These are phyloP conservation scores for Atta cephalotes DNA, from an alignment of 1,140 invertebrate genomes.

Conservation along the genomic window DNA sequence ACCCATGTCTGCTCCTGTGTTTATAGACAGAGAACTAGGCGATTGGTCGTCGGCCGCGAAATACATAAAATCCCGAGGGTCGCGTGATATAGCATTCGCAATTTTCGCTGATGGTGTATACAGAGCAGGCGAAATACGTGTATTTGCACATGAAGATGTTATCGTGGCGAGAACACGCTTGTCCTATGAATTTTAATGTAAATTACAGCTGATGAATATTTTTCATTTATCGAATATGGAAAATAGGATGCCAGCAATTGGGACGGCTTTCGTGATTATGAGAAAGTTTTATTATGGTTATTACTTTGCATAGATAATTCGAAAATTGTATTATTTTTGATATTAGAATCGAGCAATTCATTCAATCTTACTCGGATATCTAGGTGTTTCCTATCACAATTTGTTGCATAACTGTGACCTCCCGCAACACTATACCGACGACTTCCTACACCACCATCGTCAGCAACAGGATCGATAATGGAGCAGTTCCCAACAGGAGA, in stretches of 20 bases:
- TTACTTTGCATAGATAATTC: not conserved
- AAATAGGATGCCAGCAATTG: not conserved
- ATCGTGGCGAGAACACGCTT: conserved; percentile 32
- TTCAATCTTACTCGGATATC: conserved; percentile 8
- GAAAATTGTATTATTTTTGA: conserved; percentile 17
- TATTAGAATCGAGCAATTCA: not conserved
- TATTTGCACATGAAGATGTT: conserved; percentile 11
- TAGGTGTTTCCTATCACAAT: conserved; percentile 18
- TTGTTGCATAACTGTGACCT: conserved; percentile 33
- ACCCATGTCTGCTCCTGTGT: conserved; percentile 3
- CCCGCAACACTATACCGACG: conserved; percentile 3
- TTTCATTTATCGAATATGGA: conserved; percentile 11
- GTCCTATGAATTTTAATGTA: conserved; percentile 58
- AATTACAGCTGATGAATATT: conserved; percentile 25
- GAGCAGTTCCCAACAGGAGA: conserved; percentile 1
- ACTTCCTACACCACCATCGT: not conserved
- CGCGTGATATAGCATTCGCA: conserved; percentile 40
- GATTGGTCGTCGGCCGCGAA: conserved; percentile 47
- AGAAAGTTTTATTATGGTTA: not conserved
- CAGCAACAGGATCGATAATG: conserved; percentile 44
- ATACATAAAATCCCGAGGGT: conserved; percentile 51
- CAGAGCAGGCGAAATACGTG: conserved; percentile 32
- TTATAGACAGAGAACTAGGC: not conserved
- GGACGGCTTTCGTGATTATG: not conserved
- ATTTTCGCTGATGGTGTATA: conserved; percentile 41